Evolutionary conservation across 2,888 invertebrate species (phyloP).

Genomic region (Oscheius sp.): DNA sequence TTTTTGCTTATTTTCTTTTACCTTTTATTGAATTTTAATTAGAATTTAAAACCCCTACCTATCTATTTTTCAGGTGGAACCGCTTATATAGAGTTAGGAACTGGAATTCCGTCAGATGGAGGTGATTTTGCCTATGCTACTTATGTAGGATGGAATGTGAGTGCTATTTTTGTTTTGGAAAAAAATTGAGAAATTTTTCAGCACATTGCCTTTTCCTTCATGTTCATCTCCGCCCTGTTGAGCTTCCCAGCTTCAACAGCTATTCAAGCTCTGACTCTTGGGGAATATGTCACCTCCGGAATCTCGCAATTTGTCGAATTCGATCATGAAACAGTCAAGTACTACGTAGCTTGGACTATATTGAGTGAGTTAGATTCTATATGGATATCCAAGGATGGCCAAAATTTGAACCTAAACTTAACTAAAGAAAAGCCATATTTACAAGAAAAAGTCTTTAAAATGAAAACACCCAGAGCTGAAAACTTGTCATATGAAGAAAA

Average conservation of each 20-base stretch:
- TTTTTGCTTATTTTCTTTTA: no score
- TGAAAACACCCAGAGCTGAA: no score
- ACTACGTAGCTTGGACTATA: background rate
- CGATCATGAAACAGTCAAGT: background rate
- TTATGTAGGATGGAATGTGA: conserved; percentile 32
- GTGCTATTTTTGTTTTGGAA: no score
- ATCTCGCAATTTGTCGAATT: background rate
- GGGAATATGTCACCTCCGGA: conserved; percentile 13
- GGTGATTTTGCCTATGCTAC: conserved; percentile 36
- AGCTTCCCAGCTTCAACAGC: conserved; percentile 24
- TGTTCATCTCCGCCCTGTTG: conserved; percentile 16
- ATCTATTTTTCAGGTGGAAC: conserved; percentile 78
- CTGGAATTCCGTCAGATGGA: conserved; percentile 77
- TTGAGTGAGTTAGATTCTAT: no score
- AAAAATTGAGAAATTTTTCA: no score
- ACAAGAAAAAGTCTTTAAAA: no score
- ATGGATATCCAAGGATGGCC: no score
- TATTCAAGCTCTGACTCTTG: conserved; percentile 20
- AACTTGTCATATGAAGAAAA: no score
- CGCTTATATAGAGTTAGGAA: conserved; percentile 88
- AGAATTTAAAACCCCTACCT: no score
- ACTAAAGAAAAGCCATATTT: no score
- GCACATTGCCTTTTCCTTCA: conserved; percentile 26
- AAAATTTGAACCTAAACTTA: no score
- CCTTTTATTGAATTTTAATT: no score